Base-by-base conservation (phyloP, 2,113 vertebrate species). In the Gallinago undulata region DNA sequence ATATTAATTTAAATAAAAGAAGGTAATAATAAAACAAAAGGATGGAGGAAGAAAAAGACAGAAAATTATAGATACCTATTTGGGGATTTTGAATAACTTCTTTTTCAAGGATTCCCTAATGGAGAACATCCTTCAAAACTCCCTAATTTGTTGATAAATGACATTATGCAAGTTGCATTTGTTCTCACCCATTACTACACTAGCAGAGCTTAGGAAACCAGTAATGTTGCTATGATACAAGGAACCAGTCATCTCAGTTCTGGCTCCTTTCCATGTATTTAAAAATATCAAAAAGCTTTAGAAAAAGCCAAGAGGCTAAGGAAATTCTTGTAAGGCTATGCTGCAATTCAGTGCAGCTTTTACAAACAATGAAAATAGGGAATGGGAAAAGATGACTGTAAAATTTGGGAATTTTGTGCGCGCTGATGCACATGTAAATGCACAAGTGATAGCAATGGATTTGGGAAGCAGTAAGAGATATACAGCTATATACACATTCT, bases 211-310 rank as follows among this genome's bases (percentile, higher is more conserved):
- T 75, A 87, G 73, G 68, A 92, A 95, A 91, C 62, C 74, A 93
- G 92, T 89, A 94, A 95, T 89, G 95, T 94, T 95, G 95, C 94
- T 96, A 94, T 70, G 95, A 96, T 92, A 96, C 96, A 89, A 93
- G 93, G 83, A 95, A 84, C 83, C 53, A 96, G 84, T 91, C 86
- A 93, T 93, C 80, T 92, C 60, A 84, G n/a, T 89, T 89, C 69
- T 97, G 96, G 95, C 92, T 93, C 59, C 66, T 82, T 95, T 96
- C 96, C 96, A 93, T 41, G 64, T 84, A 91, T 95, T 95, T 96
- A 94, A 97, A 97, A 97, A 96, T 95, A 97, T 79, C 86, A 96
- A 92, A 96, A 97, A 95, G 88, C 86, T 84, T 96, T 79, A 94
- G 73, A 93, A 89, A 94, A 89, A 90, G 66, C 56, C 77, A 93